Conservation (phyloP, 2,113 vertebrate genomes). For the Tupaia tana region DNA sequence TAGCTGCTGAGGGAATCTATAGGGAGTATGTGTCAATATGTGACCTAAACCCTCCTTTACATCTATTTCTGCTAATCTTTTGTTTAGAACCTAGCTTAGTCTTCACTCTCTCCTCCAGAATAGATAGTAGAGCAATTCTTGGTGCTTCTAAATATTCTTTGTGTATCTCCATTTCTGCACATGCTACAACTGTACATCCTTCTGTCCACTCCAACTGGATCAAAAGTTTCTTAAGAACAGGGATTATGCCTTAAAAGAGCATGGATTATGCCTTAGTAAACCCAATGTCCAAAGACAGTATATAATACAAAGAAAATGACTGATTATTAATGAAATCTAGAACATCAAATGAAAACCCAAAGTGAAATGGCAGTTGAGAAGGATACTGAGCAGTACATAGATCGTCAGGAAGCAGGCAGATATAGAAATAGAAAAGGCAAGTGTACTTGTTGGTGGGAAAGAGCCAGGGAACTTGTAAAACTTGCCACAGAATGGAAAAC, state of each 20-base stretch:
- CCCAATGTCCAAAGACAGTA: background rate
- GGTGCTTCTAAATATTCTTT: background rate
- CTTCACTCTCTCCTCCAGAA: background rate
- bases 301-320: background rate
- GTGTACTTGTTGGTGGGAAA: background rate
- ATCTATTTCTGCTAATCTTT: background rate
- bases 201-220: background rate
- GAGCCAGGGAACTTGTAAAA: background rate
- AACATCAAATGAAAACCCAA: background rate
- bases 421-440: background rate
- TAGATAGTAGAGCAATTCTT: background rate
- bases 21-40: background rate
- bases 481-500: background rate
- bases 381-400: background rate
- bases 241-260: background rate
- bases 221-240: constrained; percentile 17
- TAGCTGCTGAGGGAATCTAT: background rate
- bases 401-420: background rate
- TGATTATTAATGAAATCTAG: constrained; percentile 17
- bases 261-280: background rate
- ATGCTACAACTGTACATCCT: background rate
- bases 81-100: background rate
- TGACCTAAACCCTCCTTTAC: background rate
- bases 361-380: constrained; percentile 10
- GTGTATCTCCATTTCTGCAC: background rate